Evolutionary conservation across 1,140 invertebrate species (phyloP), one percentile per base, ranked within the genome.

Genomic region (Anastrepha ludens): DNA sequence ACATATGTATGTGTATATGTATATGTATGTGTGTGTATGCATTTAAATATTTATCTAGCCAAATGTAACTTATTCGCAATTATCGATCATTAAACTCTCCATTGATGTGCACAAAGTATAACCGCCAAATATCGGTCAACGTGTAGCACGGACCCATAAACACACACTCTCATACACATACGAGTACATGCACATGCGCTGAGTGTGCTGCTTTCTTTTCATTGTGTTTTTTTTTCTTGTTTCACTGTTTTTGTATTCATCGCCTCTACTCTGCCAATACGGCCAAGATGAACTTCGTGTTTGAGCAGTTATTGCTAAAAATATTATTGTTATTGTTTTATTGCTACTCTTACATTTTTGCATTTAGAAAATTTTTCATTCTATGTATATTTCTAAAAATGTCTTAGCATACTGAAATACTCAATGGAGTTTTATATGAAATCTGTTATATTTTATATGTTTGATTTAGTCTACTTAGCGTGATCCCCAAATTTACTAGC

Each of bases 121-220:
- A 44, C 39, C 15, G 11, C 29, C n/a, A 86, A 86, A 59, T 86
- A 64, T 86, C 64, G 59, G 85, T 86, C 64, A 64, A 64, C 85
- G 64, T 6, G 60, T 60, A 17, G 58, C 39, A 41, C 60, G 29
- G 15, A 44, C 13, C 64, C 59, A 65, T 41, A 86, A 7, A 64
- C 17, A 86, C 1, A 44, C 85, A 86, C 59, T 4, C 11, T 29
- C 81, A 85, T 6, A 20, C 6, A 29, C 78, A 55, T 1, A 58
- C 39, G 58, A 2, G 39, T n/a, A 58, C 3, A 55, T 8, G 55
- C 2, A 41, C 7, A 15, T 55, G 60, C 20, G 20, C 60, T 60
- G 17, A 86, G 44, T 87, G 86, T 67, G 47, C 62, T 65, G 62
- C 62, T 87, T 87, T 87, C 62, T 87, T 87, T 58, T 67, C 29